Evolutionary conservation across 2,888 invertebrate genomes (phyloP), one percentile per base, ranked within the genome.

Genomic region (Nowickia ferox): DNA sequence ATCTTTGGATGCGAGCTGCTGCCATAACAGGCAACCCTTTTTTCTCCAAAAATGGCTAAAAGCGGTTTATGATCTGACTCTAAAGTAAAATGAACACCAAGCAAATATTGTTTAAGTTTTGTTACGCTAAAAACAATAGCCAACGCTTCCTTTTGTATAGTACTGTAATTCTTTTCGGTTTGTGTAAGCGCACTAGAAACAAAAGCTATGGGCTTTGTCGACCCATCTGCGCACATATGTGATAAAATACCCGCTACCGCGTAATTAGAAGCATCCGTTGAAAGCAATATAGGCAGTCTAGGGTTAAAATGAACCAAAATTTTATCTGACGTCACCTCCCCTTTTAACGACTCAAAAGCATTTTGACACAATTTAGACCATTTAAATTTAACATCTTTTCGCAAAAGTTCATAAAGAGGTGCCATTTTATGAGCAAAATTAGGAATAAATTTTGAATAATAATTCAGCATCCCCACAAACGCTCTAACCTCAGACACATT

Each of bases 271-370:
- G 89, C 88, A 76, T 89, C 88, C 59, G 88, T 88, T 9, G 86
- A 57, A 22, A 89, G 66, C 8, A 88, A 84, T 38, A 89, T 66
- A 42, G 68, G 82, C 2, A 79, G 44, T 1, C 48, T 57, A 38
- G 72, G 87, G 15, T 88, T 81, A 68, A 87, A 89, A 63, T 88
- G 88, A 15, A 87, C 84, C 15, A 89, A 81, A 1, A 80, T 46
- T 40, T 71, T 57, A 19, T 79, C 75, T n/a, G 78, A 79, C 5
- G 74, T 69, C 11, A 87, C 69, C 4, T 87, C 87, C 38, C 53
- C 53, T 71, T 91, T 91, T n/a, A 91, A 85, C 38, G 81, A 46
- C 3, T 89, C 71, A 83, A 91, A 91, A 2, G 90, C 87, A 6
- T 48, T 19, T 42, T 87, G 74, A 51, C 82, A 91, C 6, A 86